phyloP scores from a whole-genome alignment of 2,113 vertebrate genomes.

The Myiozetetes cayanensis region DNA sequence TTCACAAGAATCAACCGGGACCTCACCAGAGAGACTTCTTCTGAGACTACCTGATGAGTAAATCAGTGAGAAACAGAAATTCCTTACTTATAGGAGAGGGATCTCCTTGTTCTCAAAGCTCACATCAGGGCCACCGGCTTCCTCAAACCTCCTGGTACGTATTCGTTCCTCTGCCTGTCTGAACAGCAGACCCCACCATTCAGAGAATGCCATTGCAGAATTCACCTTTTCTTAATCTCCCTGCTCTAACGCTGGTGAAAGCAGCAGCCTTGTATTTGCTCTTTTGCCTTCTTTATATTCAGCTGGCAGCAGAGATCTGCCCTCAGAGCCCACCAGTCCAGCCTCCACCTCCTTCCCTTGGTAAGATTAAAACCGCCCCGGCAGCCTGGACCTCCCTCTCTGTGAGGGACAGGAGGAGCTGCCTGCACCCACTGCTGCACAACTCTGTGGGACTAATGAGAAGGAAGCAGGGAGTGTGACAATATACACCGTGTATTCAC shows the following conservation, averaged over 20 bases:
- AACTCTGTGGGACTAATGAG: not conserved
- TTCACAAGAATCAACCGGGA: not conserved
- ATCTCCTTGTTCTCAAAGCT: not conserved
- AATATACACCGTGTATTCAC: not conserved
- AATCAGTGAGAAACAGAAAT: not conserved
- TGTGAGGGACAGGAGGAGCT: constrained; percentile 28
- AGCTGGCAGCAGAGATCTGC: constrained; percentile 36
- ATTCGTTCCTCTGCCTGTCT: not conserved
- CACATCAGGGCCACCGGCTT: not conserved
- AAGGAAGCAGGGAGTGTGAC: not conserved
- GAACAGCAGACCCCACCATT: not conserved
- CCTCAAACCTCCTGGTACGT: not conserved
- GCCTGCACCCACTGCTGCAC: not conserved
- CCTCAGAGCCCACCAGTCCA: constrained; percentile 39
- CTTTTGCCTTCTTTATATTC: constrained; percentile 42
- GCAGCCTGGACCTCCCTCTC: constrained; percentile 26
- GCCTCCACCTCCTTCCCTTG: constrained; percentile 62
- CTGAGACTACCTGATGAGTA: not conserved
- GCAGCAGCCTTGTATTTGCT: not conserved
- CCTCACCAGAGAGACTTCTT: not conserved
- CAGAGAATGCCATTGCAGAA: not conserved
- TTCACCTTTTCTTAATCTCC: not conserved
- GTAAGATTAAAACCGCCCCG: constrained; percentile 44
- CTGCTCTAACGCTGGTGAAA: not conserved
- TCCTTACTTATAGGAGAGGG: not conserved